These are phyloP conservation scores for Gila orcuttii DNA, from an alignment of 2,113 vertebrate species.

Conservation along the genomic window DNA sequence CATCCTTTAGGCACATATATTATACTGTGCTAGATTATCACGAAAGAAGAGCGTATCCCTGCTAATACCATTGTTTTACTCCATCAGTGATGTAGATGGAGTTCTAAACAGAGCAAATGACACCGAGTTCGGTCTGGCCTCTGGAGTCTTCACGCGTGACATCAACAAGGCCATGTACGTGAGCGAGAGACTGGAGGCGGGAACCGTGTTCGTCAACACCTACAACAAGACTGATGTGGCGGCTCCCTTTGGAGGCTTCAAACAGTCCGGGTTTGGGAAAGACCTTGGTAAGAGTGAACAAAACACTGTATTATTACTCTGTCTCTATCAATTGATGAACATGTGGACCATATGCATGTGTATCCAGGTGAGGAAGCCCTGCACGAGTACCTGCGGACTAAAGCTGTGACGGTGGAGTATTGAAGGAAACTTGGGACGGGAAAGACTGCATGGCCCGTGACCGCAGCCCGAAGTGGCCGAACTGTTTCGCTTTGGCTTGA, in stretches of 20 bases:
- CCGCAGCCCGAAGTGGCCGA: not conserved
- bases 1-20: not conserved
- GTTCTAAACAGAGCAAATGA: slow-evolving; percentile 89
- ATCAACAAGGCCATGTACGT: slow-evolving; percentile 95
- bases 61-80: not conserved
- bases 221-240: slow-evolving; percentile 99
- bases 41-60: not conserved
- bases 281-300: slow-evolving; percentile 84
- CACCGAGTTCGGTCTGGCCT: slow-evolving; percentile 94
- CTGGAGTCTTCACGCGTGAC: slow-evolving; percentile 94
- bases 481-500: slow-evolving; percentile 15
- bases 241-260: slow-evolving; percentile 94
- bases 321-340: not conserved
- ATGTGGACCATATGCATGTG: not conserved
- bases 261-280: slow-evolving; percentile 97
- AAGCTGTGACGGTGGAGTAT: slow-evolving; percentile 95
- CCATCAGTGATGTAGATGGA: slow-evolving; percentile 84
- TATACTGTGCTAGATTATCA: not conserved
- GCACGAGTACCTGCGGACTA: slow-evolving; percentile 93
- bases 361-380: slow-evolving; percentile 91
- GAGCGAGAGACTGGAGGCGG: slow-evolving; percentile 91
- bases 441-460: slow-evolving; percentile 13
- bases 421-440: slow-evolving; percentile 54
- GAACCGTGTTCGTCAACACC: slow-evolving; percentile 96
- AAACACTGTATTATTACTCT: not conserved